These are phyloP conservation scores for Athene noctua DNA, from an alignment of 2,113 vertebrate genomes.

Conservation along the genomic window DNA sequence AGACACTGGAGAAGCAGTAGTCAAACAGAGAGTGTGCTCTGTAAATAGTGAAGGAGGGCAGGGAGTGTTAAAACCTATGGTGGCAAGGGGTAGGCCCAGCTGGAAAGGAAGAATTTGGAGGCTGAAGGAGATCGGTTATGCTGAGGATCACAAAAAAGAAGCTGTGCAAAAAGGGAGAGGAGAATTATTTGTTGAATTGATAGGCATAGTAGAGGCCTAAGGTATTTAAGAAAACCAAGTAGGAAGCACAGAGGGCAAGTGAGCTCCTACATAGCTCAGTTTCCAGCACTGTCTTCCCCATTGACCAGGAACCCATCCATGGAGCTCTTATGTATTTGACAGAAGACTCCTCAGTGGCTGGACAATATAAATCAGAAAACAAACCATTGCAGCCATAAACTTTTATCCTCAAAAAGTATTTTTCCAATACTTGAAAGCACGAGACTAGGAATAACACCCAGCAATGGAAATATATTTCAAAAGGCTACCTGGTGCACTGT, in stretches of 20 bases:
- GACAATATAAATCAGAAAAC: not conserved
- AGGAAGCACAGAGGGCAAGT: not conserved
- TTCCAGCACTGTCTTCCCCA: fast-evolving
- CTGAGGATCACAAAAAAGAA: not conserved
- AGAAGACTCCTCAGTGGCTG: not conserved
- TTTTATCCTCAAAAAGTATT: not conserved
- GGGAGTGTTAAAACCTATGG: not conserved
- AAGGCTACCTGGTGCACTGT: not conserved
- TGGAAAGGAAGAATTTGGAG: not conserved
- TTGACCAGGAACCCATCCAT: not conserved
- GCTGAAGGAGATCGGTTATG: not conserved
- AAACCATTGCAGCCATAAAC: not conserved
- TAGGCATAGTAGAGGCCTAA: not conserved
- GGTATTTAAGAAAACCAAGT: not conserved
- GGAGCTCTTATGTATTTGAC: not conserved
- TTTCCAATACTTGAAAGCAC: not conserved
- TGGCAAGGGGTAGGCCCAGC: not conserved
- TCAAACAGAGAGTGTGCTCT: not conserved
- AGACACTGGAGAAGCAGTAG: not conserved
- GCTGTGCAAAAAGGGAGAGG: not conserved
- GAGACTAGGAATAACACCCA: not conserved
- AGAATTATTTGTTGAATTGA: not conserved
- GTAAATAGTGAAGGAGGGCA: not conserved
- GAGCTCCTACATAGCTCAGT: not conserved
- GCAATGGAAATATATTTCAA: not conserved